Base-by-base conservation (phyloP, 2,797 vertebrate species). In the Melanotaenia boesemani region DNA sequence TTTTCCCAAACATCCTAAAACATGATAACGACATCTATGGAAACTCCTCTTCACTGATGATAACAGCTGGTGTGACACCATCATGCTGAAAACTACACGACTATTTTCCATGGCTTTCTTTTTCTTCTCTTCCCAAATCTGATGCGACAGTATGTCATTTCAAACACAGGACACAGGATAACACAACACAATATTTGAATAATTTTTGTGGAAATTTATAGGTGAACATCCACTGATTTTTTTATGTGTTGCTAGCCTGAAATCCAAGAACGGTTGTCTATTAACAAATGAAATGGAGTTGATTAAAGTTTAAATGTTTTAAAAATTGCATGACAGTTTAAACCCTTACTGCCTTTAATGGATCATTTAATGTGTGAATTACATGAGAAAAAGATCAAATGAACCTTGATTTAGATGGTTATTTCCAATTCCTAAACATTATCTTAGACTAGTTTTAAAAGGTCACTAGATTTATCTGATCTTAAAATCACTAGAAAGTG, bases 11-110 rank as follows among this genome's bases (percentile, higher is more conserved):
- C 80, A 67, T 83, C 69, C 66, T 58, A 67, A 80, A 88, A 84
- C 84, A 66, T 36, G 79, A 90, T 86, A 87, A 81, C 46, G 3
- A 85, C 16, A 80, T 75, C 83, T 79, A 79, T 83, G 84, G 85
- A 88, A 89, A 91, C 56, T 46, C 63, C 7, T 67, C 30, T 39
- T 46, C 30, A 7, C 2, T 66, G 66, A 74, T 64, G 82, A 86
- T 83, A 76, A 82, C 76, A 72, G 79, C 72, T 12, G 52, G 46
- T 52, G 76, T 41, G 63, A 79, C 74, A 63, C 28, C 50, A 54
- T 72, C 73, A 20, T 5, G 6, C 18, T 62, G 59, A 59, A 63
- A 16, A 13, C 26, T 67, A 13, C 32, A 26, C 61, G 30, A 41
- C 22, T n/a, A 6, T 16, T 37, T 63, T 55, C 66, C 6, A n/a